Evolutionary conservation across 35 echinoderm and acorn worm genomes (phyloP).

Genomic region (Apostichopus californicus): DNA sequence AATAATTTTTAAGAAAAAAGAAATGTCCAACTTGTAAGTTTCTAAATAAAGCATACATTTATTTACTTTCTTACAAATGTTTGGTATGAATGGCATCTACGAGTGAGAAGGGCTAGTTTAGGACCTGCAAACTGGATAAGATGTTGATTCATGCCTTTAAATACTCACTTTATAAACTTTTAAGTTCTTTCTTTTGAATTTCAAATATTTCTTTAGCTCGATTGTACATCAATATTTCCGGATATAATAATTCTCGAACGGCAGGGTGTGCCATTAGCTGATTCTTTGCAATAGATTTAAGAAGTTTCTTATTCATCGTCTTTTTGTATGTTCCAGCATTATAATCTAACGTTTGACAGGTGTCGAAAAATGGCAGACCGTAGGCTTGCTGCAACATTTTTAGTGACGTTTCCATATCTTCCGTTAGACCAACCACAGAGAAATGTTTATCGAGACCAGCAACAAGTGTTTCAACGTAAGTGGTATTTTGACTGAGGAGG

Average conservation of each 20-base stretch:
- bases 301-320: background rate
- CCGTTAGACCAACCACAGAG: conserved; percentile 37
- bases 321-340: background rate
- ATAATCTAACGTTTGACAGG: background rate
- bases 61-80: too few relatives aligned
- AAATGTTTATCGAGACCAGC: conserved; percentile 34
- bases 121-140: too few relatives aligned
- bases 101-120: too few relatives aligned
- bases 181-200: background rate
- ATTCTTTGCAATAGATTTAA: background rate
- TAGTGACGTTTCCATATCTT: background rate
- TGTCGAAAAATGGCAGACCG: conserved; percentile 20
- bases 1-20: too few relatives aligned
- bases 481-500: background rate
- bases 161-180: background rate
- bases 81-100: too few relatives aligned
- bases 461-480: conserved; percentile 8
- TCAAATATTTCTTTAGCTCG: conserved; percentile 39
- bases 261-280: background rate
- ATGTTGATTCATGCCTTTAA: too few relatives aligned
- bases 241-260: background rate
- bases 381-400: conserved; percentile 34
- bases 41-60: too few relatives aligned
- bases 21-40: too few relatives aligned
- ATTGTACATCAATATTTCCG: conserved; percentile 11